Base-by-base conservation (phyloP, 2,797 vertebrate genomes). In the Tadarida brasiliensis region DNA sequence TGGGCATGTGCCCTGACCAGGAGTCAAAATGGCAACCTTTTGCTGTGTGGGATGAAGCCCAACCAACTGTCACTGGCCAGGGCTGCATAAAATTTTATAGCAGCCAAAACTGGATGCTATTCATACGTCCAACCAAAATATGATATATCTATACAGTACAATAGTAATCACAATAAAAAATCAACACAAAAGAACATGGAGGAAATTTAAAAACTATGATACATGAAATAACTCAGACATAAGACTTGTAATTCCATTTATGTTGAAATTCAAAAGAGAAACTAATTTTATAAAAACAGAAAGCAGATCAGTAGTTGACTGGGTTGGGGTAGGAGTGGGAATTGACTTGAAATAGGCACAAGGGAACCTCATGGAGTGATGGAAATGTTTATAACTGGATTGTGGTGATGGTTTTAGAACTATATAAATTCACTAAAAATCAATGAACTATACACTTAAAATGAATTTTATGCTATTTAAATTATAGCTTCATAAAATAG, bases 401-500 rank as follows among this genome's bases (percentile, higher is more conserved):
- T 49, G 30, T 51, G 28, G 9, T 56, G 44, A 81, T 86, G 7
- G 4, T 76, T 63, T 57, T n/a, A 92, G 7, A 85, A 54, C 22
- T 89, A 51, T 70, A 35, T 68, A 78, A 78, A 39, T 70, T 70
- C 76, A 47, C 54, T 77, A 65, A 76, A 77, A 63, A 76, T 78
- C 30, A 94, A 56, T 77, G 12, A 82, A 57, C 24, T 81, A 30
- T 73, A 56, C 15, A 35, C 20, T 73, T 80, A 86, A 63, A 47
- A 63, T 76, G 30, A 73, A 82, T 68, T 68, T 56, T 77, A n/a
- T 44, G 56, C 11, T 78, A 49, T 87, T 76, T 82, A 86, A 61
- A 81, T 67, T 49, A 81, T n/a, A 96, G 11, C 30, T 74, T 90
- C 33, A 92, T 86, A 49, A 87, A 86, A 76, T 26, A 68, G 28